Percentiles rank a stretch among this genome's conserved stretches.
These are phyloP conservation scores for zebrafish (Danio rerio) DNA, from an alignment of 2,113 vertebrate genomes.

Conservation along the genomic window DNA sequence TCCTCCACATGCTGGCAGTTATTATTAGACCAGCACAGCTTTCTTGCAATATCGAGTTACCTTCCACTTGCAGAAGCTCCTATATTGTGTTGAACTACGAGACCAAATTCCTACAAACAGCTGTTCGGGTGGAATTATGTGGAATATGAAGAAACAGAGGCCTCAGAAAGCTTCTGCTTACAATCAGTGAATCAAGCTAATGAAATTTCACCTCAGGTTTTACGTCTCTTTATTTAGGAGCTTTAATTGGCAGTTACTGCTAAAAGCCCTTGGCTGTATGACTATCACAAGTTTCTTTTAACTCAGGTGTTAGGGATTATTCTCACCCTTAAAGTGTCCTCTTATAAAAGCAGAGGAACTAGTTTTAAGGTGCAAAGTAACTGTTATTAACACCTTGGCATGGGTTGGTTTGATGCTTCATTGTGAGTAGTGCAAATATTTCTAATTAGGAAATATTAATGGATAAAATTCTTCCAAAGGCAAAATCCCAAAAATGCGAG, in stretches of 20 bases:
- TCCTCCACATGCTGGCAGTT: constrained; percentile 41
- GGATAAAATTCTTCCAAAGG: no score
- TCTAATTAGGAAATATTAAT: no score
- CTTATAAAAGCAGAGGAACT: neutral
- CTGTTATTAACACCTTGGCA: neutral
- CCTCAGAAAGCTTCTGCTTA: neutral
- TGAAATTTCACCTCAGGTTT: neutral
- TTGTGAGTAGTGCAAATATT: no score
- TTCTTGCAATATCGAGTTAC: constrained; percentile 51
- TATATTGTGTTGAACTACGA: constrained; percentile 18
- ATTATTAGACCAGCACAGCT: constrained; percentile 53
- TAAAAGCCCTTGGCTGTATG: neutral
- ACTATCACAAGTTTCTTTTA: neutral
- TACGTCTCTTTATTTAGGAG: no score
- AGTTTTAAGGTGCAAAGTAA: neutral
- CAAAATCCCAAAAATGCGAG: no score
- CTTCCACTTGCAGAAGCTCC: constrained; percentile 32
- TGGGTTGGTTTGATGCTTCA: no score
- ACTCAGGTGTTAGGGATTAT: neutral
- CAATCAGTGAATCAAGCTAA: neutral
- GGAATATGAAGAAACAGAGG: neutral
- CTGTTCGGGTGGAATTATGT: constrained; percentile 10
- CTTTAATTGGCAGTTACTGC: neutral
- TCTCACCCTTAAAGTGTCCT: neutral
- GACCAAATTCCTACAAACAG: neutral